Conservation (phyloP, 2,113 vertebrate species). For the Oreochromis spilurus region DNA sequence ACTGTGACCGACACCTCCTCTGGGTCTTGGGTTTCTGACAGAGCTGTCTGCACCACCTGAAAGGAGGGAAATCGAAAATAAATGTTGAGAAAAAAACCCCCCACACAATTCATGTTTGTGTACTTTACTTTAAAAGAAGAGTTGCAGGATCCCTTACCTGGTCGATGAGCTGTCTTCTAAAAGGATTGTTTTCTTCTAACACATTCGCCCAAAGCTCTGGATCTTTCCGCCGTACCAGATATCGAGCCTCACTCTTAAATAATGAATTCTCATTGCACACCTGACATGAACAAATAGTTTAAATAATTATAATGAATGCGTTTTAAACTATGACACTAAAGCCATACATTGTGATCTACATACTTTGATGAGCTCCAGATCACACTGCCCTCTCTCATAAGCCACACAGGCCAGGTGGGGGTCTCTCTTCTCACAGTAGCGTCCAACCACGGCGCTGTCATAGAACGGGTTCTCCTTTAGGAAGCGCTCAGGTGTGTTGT, state of each 20-base stretch:
- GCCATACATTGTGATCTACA: not conserved
- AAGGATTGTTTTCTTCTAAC: conserved; percentile 84
- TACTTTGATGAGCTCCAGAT: conserved; percentile 90
- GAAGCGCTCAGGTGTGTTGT: conserved; percentile 86
- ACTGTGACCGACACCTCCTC: conserved; percentile 90
- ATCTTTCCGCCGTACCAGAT: conserved; percentile 87
- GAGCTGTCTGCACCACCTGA: conserved; percentile 90
- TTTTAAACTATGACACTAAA: not conserved
- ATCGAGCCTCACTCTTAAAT: conserved; percentile 89
- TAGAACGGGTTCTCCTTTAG: conserved; percentile 87
- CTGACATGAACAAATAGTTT: conserved; percentile 46
- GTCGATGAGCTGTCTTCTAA: conserved; percentile 84
- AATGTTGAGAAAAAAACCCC: not conserved
- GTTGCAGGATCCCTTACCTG: conserved; percentile 69
- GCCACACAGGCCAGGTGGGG: conserved; percentile 88
- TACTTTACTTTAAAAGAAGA: not conserved
- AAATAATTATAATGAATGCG: not conserved
- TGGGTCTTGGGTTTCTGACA: conserved; percentile 89
- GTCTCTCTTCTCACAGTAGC: conserved; percentile 88
- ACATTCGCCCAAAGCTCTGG: conserved; percentile 88
- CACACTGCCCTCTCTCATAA: conserved; percentile 88
- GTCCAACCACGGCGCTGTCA: conserved; percentile 84
- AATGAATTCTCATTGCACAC: conserved; percentile 93
- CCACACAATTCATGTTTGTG: rapidly evolving
- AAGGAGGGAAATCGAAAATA: not conserved